Base-by-base conservation (phyloP, 2,113 vertebrate species). In the Myxocyprinus asiaticus region DNA sequence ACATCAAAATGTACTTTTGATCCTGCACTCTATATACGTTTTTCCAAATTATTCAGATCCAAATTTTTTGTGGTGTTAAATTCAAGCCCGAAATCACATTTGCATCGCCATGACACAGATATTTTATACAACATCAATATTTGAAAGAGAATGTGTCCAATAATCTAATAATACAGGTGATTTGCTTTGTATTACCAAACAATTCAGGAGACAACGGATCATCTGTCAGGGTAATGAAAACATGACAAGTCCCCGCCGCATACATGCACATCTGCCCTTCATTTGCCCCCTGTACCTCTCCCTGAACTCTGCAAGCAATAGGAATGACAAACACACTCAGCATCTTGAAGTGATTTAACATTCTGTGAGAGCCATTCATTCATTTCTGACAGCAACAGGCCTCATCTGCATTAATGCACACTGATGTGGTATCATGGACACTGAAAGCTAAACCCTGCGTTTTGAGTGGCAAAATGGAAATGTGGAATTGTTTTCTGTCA, bases 211-310 rank as follows among this genome's bases (percentile, higher is more conserved):
- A 84, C 84, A 83, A 85, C 78, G 81, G 79, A 79, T 82, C 82
- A 87, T 88, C 82, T 58, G 53, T 90, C 86, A 90, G 76, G 66
- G 64, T 77, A 84, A 88, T 85, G 72, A 89, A 89, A 90, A 88
- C 80, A 84, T 87, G 90, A 88, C 80, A 85, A 76, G 81, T 77
- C 67, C 53, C 71, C 17, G 45, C 77, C 71, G 66, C 70, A 75
- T 83, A 78, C 82, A 47, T 79, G 83, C 45, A 84, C 61, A 86
- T 84, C 67, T 90, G 87, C 69, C 84, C 88, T 90, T 88, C 85
- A 84, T 82, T 87, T 87, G 76, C 77, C 87, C 85, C 68, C 59
- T 17, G 44, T 84, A 81, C 82, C 82, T 86, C 75, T 81, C 71
- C 78, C 68, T 86, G 84, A 88, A 87, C 87, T 77, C 62, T 65